These are phyloP conservation scores for Sinopyrophorus schimmeli DNA, from an alignment of 2,888 invertebrate genomes.

Conservation along the genomic window DNA sequence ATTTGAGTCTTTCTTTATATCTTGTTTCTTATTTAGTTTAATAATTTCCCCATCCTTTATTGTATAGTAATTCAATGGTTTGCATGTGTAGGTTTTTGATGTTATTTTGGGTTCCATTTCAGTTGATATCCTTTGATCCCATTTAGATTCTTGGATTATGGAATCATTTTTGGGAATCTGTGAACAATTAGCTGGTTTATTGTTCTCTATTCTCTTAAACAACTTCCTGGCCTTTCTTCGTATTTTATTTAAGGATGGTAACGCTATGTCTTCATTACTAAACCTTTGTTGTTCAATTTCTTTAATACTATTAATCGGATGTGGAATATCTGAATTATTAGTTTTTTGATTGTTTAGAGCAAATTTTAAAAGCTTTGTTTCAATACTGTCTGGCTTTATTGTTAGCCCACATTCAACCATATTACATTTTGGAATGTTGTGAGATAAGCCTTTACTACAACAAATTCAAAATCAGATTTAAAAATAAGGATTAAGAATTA, in stretches of 20 bases:
- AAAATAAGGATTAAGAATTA: neutral
- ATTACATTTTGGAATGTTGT: neutral
- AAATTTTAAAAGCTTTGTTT: constrained; percentile 48
- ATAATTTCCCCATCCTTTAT: constrained; percentile 59
- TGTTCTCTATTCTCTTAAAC: constrained; percentile 34
- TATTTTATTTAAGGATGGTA: constrained; percentile 50
- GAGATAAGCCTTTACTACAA: neutral
- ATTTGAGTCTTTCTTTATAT: constrained; percentile 53
- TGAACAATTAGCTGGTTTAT: constrained; percentile 12
- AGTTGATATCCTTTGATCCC: constrained; percentile 56
- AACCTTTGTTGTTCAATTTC: constrained; percentile 58
- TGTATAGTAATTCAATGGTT: constrained; percentile 57
- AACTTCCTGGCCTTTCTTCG: constrained; percentile 56
- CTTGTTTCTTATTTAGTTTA: constrained; percentile 42
- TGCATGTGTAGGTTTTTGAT: constrained; percentile 40
- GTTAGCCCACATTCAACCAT: constrained; percentile 39
- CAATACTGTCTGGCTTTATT: constrained; percentile 48
- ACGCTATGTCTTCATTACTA: constrained; percentile 49
- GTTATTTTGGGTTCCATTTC: neutral
- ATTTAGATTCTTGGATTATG: constrained; percentile 35
- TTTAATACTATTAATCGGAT: constrained; percentile 61
- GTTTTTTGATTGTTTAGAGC: constrained; percentile 37
- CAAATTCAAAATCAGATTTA: too few species aligned
- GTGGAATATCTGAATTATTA: constrained; percentile 36
- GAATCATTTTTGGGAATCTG: constrained; percentile 18